Evolutionary conservation across 2,113 vertebrate genomes (phyloP).

Genomic region (Charadrius vociferus): DNA sequence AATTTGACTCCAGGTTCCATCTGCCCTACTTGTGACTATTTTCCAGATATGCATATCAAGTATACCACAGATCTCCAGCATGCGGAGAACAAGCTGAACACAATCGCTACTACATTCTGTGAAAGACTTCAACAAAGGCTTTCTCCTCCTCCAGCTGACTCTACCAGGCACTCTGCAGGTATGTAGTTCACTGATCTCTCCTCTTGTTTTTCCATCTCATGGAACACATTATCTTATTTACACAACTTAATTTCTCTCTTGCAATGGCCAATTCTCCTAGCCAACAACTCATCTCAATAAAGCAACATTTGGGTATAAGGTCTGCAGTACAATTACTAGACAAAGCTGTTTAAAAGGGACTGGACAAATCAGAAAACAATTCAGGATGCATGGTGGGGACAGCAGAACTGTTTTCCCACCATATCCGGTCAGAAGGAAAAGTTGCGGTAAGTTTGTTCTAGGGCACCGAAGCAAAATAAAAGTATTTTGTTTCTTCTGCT

Average conservation of each 20-base stretch:
- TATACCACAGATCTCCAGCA: background rate
- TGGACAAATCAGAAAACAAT: background rate
- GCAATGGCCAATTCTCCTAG: background rate
- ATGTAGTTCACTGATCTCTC: background rate
- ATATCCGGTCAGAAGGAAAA: background rate
- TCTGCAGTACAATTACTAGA: background rate
- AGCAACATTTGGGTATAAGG: background rate
- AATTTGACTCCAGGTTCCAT: background rate
- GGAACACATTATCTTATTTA: background rate
- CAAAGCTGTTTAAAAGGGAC: background rate
- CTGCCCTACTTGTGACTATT: background rate
- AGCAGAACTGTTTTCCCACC: background rate
- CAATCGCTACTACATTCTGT: background rate
- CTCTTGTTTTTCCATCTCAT: background rate
- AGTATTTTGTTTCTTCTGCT: background rate
- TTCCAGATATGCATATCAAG: background rate
- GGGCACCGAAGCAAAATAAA: background rate
- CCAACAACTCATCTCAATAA: background rate
- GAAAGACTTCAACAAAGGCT: background rate
- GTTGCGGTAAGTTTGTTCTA: background rate
- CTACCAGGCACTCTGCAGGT: rapidly evolving
- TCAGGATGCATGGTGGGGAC: background rate
- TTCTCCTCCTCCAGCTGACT: background rate
- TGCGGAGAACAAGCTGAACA: background rate
- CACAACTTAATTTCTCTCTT: background rate